These are phyloP conservation scores for Oceanites oceanicus DNA, from an alignment of 2,113 vertebrate genomes.

Conservation along the genomic window DNA sequence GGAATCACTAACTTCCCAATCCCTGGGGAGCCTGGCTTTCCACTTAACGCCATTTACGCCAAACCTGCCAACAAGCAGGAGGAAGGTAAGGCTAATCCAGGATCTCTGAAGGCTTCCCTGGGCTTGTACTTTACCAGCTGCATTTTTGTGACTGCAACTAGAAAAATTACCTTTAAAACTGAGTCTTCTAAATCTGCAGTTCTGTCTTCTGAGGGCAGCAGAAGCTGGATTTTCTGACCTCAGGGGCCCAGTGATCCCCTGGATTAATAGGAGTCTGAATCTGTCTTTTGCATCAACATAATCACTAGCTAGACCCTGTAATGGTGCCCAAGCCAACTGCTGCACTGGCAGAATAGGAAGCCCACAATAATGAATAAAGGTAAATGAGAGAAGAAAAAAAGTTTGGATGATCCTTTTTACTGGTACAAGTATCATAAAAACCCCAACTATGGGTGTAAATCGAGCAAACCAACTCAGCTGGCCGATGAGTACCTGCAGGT, in stretches of 20 bases:
- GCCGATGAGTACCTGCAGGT: neutral
- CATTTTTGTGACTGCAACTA: neutral
- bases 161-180: neutral
- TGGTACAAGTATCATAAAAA: neutral
- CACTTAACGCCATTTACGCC: conserved; percentile 94
- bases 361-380: neutral
- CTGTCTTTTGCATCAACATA: neutral
- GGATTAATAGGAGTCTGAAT: neutral
- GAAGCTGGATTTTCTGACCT: neutral
- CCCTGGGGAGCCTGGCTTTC: conserved; percentile 97
- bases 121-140: neutral
- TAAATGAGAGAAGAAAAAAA: neutral
- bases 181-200: neutral
- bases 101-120: neutral
- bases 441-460: neutral
- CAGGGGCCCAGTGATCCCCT: neutral
- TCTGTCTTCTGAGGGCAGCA: neutral
- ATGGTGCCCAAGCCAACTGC: neutral
- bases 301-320: neutral
- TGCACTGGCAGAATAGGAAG: neutral
- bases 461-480: neutral
- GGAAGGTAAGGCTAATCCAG: conserved; percentile 73
- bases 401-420: neutral
- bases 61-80: conserved; percentile 82
- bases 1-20: conserved; percentile 99